Evolutionary conservation across 2,113 vertebrate species (phyloP).

Genomic region (Emydura subglobosa): DNA sequence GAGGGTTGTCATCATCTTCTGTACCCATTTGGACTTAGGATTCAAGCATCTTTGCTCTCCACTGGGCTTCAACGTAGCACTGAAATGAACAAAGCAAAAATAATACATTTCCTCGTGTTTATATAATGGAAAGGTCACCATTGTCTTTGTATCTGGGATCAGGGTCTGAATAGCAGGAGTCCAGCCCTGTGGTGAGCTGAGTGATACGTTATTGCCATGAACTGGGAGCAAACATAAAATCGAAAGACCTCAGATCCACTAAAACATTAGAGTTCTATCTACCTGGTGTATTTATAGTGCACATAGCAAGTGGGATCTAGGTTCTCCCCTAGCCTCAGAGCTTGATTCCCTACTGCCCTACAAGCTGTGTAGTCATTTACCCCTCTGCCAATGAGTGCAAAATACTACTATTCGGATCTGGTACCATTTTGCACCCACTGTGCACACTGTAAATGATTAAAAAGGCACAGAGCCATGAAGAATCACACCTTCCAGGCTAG

Average conservation of each 20-base stretch:
- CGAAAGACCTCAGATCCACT: neutral
- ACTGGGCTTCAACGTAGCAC: neutral
- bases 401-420: neutral
- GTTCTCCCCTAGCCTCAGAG: neutral
- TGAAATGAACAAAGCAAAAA: neutral
- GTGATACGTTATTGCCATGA: no score
- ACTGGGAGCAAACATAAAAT: neutral
- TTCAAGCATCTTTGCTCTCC: neutral
- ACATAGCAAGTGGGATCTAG: neutral
- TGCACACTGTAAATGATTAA: neutral
- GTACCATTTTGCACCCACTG: no score
- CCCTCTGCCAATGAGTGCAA: neutral
- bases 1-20: neutral
- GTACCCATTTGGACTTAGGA: neutral
- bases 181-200: neutral
- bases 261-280: rapidly evolving
- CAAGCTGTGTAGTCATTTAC: neutral
- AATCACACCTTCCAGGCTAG: neutral
- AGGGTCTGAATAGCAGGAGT: neutral
- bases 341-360: neutral
- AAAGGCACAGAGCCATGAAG: neutral
- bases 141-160: neutral
- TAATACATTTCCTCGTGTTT: neutral
- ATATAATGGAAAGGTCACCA: no score
- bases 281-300: no score